Evolutionary conservation across 2,797 vertebrate genomes (phyloP), one percentile per base, ranked within the genome.

Genomic region (Bryconaethiops microstoma): DNA sequence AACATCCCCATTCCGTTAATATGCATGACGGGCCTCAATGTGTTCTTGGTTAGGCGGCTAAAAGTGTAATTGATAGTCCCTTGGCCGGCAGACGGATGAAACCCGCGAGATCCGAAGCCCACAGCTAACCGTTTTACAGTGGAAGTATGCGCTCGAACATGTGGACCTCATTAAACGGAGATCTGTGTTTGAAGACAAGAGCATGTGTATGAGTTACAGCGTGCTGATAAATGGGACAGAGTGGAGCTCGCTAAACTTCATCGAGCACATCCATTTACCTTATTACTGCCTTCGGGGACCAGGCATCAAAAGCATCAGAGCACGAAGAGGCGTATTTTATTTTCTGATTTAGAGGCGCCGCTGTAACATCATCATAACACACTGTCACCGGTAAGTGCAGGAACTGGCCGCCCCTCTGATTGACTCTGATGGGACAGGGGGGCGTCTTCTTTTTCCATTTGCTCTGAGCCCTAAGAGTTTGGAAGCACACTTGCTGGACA

Each of bases 31-130:
- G 50, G 25, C 29, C n/a, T 25, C 60, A 57, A 65, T 45, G 21
- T 79, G 78, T 19, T 74, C 39, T 67, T 29, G 23, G 70, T 74
- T 79, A 57, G 14, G 12, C 1, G 2, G 50, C n/a, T 64, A 16
- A 79, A 71, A 65, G 7, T 55, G 71, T 73, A 55, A 65, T 65
- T 79, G 69, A 79, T 72, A 62, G 69, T 72, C 17, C 5, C 69
- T 72, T 72, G 50, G 50, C 69, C 25, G 5, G 29, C 50, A 39
- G 67, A 71, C 19, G 3, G 77, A 62, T 35, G 77, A 50, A 69
- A 71, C 3, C 17, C 76, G 6, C 14, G 55, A 79, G 69, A 35
- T 1, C 70, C 52, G 40, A 65, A 25, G 35, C 52, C 71, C 67
- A 70, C 23, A 71, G 55, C 16, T 64, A 73, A 79, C 35, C 0